Evolutionary conservation across 2,888 invertebrate genomes (phyloP).

Genomic region (Eristalis tenax): DNA sequence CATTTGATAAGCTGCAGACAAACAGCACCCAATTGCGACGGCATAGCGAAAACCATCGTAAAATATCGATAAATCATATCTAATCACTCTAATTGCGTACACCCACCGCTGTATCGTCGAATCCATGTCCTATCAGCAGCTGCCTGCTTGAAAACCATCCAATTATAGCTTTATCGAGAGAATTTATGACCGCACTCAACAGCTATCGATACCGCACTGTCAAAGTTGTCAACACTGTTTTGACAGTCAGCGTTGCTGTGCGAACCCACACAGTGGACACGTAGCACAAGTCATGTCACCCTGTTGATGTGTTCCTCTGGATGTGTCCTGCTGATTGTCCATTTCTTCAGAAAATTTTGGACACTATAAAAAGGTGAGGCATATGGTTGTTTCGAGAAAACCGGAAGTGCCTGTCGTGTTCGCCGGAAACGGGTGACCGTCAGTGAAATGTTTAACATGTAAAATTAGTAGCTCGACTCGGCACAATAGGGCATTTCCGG

Average conservation of each 20-base stretch:
- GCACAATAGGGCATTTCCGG: constrained; percentile 23
- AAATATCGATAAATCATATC: constrained; percentile 46
- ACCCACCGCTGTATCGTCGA: neutral
- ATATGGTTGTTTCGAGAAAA: neutral
- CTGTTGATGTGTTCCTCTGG: constrained; percentile 30
- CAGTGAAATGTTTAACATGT: constrained; percentile 11
- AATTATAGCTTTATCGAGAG: constrained; percentile 38
- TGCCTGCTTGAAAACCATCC: constrained; percentile 22
- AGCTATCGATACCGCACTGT: neutral
- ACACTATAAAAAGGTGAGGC: neutral
- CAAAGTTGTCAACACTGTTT: constrained; percentile 11
- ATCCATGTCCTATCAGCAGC: constrained; percentile 17
- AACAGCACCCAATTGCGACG: constrained; percentile 4
- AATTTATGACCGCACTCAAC: constrained; percentile 28
- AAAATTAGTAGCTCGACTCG: constrained; percentile 5
- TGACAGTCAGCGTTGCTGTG: constrained; percentile 6
- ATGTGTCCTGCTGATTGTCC: neutral
- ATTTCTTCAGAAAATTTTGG: neutral
- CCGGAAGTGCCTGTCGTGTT: constrained; percentile 4
- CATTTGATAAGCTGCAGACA: neutral
- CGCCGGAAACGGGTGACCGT: constrained; percentile 21
- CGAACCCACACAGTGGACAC: neutral
- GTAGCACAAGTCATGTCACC: constrained; percentile 2
- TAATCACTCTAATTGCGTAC: constrained; percentile 39
- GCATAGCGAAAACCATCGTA: constrained; percentile 30